phyloP scores from a whole-genome alignment of 2,113 vertebrate species.

The Spea bombifrons region DNA sequence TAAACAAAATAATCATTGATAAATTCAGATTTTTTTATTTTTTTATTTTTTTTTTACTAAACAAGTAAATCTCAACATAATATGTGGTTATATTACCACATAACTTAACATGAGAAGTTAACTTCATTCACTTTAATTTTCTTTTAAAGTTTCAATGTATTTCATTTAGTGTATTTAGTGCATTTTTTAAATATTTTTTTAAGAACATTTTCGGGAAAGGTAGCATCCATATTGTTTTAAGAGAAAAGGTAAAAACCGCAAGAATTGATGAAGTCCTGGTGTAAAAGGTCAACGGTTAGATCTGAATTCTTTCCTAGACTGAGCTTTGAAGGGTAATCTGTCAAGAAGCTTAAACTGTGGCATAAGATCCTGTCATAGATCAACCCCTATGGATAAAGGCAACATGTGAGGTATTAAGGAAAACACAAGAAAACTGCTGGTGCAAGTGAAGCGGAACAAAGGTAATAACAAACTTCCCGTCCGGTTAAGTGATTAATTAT shows the following conservation, averaged over 20 bases:
- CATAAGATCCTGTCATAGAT: conserved; percentile 42
- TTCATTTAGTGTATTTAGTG: too few relatives aligned
- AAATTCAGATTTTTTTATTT: too few relatives aligned
- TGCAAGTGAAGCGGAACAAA: conserved; percentile 34
- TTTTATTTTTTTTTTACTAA: neutral
- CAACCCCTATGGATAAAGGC: conserved; percentile 44
- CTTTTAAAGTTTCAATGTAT: too few relatives aligned
- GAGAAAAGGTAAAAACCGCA: too few relatives aligned
- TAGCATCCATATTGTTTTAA: conserved; percentile 6
- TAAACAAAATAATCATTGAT: too few relatives aligned
- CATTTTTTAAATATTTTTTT: neutral
- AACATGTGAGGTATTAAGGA: conserved; percentile 35
- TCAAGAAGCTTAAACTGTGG: conserved; percentile 41
- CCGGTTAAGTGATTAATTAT: conserved; percentile 4
- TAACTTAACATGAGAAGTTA: too few relatives aligned
- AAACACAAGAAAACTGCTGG: conserved; percentile 29
- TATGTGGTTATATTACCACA: too few relatives aligned
- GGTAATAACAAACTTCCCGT: conserved; percentile 1
- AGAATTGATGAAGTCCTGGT: conserved; percentile 22
- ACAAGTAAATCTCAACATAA: too few relatives aligned
- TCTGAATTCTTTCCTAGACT: conserved; percentile 15
- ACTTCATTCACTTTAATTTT: too few relatives aligned
- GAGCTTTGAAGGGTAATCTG: conserved; percentile 33
- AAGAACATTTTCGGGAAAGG: neutral
- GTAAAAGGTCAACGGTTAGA: conserved; percentile 41